These are phyloP conservation scores for Cepaea hortensis DNA, from an alignment of 2,888 invertebrate species.

Conservation along the genomic window DNA sequence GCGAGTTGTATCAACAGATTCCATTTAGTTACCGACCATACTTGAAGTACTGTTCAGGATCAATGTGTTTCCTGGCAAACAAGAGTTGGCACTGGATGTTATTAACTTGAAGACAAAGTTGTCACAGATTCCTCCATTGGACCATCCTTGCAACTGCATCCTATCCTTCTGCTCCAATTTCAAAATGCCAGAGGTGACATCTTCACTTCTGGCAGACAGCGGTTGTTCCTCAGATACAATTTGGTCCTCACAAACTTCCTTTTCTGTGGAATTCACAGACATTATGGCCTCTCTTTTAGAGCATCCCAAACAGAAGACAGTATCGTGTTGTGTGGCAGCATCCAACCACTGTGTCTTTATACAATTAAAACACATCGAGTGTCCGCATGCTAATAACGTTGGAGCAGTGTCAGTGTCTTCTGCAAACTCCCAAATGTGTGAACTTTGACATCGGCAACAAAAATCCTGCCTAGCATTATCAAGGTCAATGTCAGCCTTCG, in stretches of 20 bases:
- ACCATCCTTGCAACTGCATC: conserved; percentile 25
- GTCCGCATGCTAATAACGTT: conserved; percentile 15
- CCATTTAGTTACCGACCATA: conserved; percentile 1
- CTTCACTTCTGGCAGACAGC: not conserved
- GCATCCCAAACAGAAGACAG: no score
- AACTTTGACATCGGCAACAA: conserved; percentile 30
- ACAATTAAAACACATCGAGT: conserved; percentile 26
- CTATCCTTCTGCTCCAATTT: conserved; percentile 24
- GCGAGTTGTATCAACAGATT: not conserved
- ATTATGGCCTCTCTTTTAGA: no score
- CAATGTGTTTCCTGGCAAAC: not conserved
- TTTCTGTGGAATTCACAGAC: no score
- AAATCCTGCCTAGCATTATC: not conserved
- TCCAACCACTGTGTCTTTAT: no score
- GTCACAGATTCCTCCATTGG: conserved; percentile 30
- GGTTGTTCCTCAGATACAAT: not conserved
- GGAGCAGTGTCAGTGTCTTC: not conserved
- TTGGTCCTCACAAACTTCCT: conserved; percentile 16
- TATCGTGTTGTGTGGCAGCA: no score
- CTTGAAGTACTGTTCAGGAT: not conserved
- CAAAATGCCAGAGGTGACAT: not conserved
- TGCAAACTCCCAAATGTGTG: conserved; percentile 1
- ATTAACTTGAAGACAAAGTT: conserved; percentile 37
- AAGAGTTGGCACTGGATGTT: not conserved
- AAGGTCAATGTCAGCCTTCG: not conserved